Base-by-base conservation (phyloP, 2,797 vertebrate genomes). In the Arrhamphus sclerolepis region DNA sequence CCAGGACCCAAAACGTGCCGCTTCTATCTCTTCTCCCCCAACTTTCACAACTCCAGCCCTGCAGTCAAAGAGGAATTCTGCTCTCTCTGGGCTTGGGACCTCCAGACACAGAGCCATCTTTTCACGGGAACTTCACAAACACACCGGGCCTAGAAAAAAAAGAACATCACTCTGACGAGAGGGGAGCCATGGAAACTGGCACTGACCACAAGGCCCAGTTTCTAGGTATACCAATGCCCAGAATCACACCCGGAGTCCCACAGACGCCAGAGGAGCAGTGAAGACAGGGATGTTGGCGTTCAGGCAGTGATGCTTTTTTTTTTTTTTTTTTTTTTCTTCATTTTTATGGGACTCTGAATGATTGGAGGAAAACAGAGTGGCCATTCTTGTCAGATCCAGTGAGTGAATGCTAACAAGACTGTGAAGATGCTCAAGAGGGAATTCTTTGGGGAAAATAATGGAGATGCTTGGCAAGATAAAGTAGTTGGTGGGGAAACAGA, bases 121-220 rank as follows among this genome's bases (percentile, higher is more conserved):
- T 90, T 92, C 82, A 89, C 65, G 2, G 50, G 67, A 46, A 58
- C 56, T 76, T 82, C 68, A 72, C 78, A 87, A 86, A 87, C 77
- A 80, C 78, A 62, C 63, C 54, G 22, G 66, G 44, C 50, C 66
- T 50, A 68, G 67, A 84, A 63, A 86, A 68, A 66, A 84, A 63
- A 86, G 76, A 81, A 76, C 57, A 71, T 78, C 69, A 47, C 72
- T 83, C 88, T 89, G 79, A 90, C 70, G 43, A 70, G 18, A 47
- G 63, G 69, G 79, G 52, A 70, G 61, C 83, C 83, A 84, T 89
- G 89, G 87, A 87, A 89, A 90, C 84, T 82, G 84, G 83, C 75
- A 84, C 16, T 34, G 68, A 80, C 79, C 78, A 57, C 84, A 85
- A 70, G 63, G 41, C 58, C 75, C 21, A n/a, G 56, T 80, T 87